These are phyloP conservation scores for Thamnophis sirtalis DNA, from an alignment of 2,113 vertebrate genomes.

Conservation along the genomic window DNA sequence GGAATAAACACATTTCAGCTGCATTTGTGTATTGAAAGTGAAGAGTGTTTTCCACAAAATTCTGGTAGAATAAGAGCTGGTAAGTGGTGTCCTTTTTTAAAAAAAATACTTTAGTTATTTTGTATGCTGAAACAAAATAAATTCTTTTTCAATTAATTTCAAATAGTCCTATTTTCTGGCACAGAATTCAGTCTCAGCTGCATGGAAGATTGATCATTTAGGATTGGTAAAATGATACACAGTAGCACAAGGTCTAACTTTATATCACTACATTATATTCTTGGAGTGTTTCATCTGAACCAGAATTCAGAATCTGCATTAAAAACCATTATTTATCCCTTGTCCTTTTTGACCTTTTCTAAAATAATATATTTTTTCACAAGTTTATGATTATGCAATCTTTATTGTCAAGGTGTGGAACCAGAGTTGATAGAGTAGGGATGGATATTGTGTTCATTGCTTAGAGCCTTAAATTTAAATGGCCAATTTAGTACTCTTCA, in stretches of 20 bases:
- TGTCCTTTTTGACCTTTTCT: background rate
- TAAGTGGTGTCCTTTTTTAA: conserved; percentile 41
- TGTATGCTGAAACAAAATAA: conserved; percentile 61
- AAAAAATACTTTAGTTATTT: conserved; percentile 49
- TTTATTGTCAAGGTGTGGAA: background rate
- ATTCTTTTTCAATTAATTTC: conserved; percentile 55
- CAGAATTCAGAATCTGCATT: background rate
- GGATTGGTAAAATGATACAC: conserved; percentile 23
- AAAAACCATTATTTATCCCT: background rate
- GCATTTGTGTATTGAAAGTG: conserved; percentile 13
- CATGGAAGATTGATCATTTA: background rate
- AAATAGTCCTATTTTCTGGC: conserved; percentile 48
- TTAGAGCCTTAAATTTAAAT: background rate
- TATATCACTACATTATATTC: conserved; percentile 34
- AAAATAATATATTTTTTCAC: background rate
- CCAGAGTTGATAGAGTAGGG: background rate
- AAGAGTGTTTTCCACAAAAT: conserved; percentile 50
- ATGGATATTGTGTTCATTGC: background rate
- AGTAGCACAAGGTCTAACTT: background rate
- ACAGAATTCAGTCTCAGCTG: conserved; percentile 15
- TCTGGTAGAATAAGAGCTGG: conserved; percentile 40
- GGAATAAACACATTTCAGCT: conserved; percentile 35
- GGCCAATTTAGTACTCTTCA: background rate
- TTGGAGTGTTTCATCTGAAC: background rate
- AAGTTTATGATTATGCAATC: background rate